phyloP scores from a whole-genome alignment of 37 sponge, comb jelly and placozoan species.

The Dysidea cf. avara region DNA sequence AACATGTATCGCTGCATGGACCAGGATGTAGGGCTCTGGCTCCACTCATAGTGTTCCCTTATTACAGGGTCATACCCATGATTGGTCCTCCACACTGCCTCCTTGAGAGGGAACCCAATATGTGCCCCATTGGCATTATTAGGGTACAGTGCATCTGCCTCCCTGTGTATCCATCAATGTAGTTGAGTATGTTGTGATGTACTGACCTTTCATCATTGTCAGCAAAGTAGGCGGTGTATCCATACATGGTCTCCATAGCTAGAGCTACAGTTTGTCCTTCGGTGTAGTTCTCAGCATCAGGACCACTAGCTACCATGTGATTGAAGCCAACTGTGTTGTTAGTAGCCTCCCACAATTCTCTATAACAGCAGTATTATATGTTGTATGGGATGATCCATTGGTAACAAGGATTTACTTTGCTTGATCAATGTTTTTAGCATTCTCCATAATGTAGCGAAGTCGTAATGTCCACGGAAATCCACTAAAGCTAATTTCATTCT shows the following conservation, averaged over 20 bases:
- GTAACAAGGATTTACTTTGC: slow-evolving; percentile 29
- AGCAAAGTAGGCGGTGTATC: slow-evolving; percentile 66
- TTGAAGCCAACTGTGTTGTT: slow-evolving; percentile 59
- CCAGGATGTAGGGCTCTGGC: slow-evolving; percentile 56
- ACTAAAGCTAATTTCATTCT: slow-evolving; percentile 41
- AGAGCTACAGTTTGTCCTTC: slow-evolving; percentile 17
- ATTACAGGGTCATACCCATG: slow-evolving; percentile 78
- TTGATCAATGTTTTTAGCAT: slow-evolving; percentile 28
- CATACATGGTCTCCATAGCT: slow-evolving; percentile 73
- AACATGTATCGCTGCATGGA: slow-evolving; percentile 66
- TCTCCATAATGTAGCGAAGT: slow-evolving; percentile 70
- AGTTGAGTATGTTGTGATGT: no score
- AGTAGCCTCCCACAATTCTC: slow-evolving; percentile 46
- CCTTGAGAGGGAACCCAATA: slow-evolving; percentile 67
- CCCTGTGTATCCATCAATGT: slow-evolving; percentile 13
- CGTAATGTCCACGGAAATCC: slow-evolving; percentile 63
- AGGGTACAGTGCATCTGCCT: slow-evolving; percentile 45
- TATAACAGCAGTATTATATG: background rate
- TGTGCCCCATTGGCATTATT: slow-evolving; percentile 12
- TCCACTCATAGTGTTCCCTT: slow-evolving; percentile 66
- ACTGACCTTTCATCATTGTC: slow-evolving; percentile 62
- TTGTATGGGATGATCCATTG: background rate
- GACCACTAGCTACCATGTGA: slow-evolving; percentile 46
- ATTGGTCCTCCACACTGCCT: slow-evolving; percentile 76
- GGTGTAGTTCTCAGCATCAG: slow-evolving; percentile 27